Percentiles rank a stretch among this genome's conserved stretches.
Conservation (phyloP, 2,797 vertebrate genomes). For the Lagorchestes hirsutus region DNA sequence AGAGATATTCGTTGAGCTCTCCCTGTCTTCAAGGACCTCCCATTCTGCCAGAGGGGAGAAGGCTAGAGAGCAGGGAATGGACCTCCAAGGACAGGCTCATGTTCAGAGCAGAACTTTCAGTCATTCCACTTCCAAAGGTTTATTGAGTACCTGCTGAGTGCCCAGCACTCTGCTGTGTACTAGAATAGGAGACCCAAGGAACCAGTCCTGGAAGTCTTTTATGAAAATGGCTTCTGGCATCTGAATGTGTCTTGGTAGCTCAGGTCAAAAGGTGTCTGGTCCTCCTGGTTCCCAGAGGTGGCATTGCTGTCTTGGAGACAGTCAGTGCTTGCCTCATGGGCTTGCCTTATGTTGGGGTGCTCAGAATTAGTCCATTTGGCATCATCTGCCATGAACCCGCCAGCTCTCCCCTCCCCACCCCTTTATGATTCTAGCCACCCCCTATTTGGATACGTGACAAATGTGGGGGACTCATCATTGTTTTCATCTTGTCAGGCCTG, state of each 20-base stretch:
- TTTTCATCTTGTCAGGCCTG: not conserved
- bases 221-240: no score
- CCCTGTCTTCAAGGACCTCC: not conserved
- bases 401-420: not conserved
- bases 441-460: not conserved
- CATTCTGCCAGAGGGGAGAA: not conserved
- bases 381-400: not conserved
- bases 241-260: not conserved
- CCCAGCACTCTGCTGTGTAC: not conserved
- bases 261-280: no score
- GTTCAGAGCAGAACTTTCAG: not conserved
- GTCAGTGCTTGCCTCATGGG: not conserved
- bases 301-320: not conserved
- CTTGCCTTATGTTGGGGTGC: no score
- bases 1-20: not conserved
- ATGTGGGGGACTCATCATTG: not conserved
- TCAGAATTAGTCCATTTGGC: not conserved
- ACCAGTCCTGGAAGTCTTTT: no score
- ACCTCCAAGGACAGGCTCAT: no score
- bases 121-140: not conserved
- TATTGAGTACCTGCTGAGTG: not conserved
- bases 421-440: not conserved
- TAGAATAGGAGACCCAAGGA: not conserved
- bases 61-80: not conserved
- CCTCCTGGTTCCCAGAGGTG: not conserved